Conservation (phyloP, 2,113 vertebrate species). For the Chitala chitala region DNA sequence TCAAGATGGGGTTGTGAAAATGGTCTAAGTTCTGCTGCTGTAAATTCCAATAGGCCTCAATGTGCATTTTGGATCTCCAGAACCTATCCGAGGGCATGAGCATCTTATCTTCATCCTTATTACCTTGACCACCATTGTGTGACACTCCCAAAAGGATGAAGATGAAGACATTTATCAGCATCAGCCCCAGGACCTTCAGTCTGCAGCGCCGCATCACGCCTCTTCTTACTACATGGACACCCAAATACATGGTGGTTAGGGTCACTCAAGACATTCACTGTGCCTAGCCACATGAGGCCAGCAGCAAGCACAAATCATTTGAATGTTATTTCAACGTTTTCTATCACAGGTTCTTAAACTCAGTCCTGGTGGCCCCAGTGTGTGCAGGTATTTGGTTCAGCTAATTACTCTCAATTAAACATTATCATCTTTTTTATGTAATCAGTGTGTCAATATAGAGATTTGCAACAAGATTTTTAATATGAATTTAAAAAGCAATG, state of each 20-base stretch:
- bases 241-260: constrained; percentile 49
- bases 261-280: background rate
- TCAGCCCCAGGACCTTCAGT: constrained; percentile 67
- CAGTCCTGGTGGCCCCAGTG: background rate
- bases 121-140: constrained; percentile 58
- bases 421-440: too few species aligned
- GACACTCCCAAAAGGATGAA: constrained; percentile 75
- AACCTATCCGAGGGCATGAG: constrained; percentile 61
- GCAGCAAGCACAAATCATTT: background rate
- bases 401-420: too few species aligned
- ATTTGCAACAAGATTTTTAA: too few species aligned
- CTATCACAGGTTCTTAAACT: background rate
- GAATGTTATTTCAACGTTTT: background rate
- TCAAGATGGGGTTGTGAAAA: constrained; percentile 69
- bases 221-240: constrained; percentile 28
- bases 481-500: too few species aligned
- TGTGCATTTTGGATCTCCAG: constrained; percentile 63
- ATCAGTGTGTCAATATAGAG: too few species aligned
- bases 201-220: constrained; percentile 73
- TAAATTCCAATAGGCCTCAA: constrained; percentile 78
- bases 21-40: constrained; percentile 78
- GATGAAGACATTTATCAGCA: constrained; percentile 78
- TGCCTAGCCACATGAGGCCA: background rate
- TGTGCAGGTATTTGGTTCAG: background rate
- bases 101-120: constrained; percentile 44